Percentiles rank a stretch among this genome's conserved stretches.
These are phyloP conservation scores for Propithecus deckenii DNA, from an alignment of 2,797 vertebrate species.

Conservation along the genomic window DNA sequence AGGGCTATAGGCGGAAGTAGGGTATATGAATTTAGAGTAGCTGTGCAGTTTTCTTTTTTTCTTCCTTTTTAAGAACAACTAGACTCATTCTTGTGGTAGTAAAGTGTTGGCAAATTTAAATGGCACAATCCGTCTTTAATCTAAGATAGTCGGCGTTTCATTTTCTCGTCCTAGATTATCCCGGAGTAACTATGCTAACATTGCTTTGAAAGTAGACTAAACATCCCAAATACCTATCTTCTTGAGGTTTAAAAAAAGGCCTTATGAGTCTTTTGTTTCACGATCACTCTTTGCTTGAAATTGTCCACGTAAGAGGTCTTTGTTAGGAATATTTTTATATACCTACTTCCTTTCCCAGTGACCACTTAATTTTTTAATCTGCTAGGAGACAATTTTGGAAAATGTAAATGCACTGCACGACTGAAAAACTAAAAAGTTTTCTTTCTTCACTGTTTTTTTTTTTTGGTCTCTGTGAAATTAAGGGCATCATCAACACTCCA, in stretches of 20 bases:
- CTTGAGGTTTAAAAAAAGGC: background rate
- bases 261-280: slow-evolving; percentile 34
- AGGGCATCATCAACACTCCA: background rate
- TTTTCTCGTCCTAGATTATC: slow-evolving; percentile 37
- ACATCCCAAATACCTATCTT: background rate
- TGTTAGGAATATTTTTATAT: background rate
- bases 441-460: background rate
- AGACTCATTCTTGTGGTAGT: background rate
- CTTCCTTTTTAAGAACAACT: background rate
- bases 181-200: background rate
- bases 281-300: background rate
- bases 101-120: background rate
- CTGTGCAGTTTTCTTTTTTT: background rate
- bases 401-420: background rate
- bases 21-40: background rate
- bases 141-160: background rate
- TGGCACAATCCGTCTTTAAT: background rate
- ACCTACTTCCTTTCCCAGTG: background rate
- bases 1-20: background rate
- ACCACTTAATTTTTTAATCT: background rate
- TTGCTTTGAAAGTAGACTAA: slow-evolving; percentile 19
- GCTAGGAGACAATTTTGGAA: background rate
- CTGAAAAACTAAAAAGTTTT: slow-evolving; percentile 13
- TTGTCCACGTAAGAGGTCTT: fast-evolving
- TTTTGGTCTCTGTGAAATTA: slow-evolving; percentile 38